Evolutionary conservation across 2,797 vertebrate genomes (phyloP), one percentile per base, ranked within the genome.

Genomic region (Pantherophis vulpinus): DNA sequence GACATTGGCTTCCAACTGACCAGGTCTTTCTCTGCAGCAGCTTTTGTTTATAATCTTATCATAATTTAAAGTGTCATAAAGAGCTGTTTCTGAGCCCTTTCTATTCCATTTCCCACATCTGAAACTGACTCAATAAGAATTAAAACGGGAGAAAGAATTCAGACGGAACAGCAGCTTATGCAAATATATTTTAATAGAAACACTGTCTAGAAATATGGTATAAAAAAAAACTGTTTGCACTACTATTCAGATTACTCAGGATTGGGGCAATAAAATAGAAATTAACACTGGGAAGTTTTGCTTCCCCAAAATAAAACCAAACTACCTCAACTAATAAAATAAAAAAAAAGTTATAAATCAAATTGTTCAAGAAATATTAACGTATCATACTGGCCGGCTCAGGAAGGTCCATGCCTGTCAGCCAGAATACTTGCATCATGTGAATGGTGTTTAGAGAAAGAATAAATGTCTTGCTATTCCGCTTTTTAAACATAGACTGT

Each of bases 91-190:
- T 87, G 59, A 42, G 32, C 14, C 14, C 20, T n/a, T 11, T 47
- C 14, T 87, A 6, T 55, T 90, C 55, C 86, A 25, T 5, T 42
- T 56, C 86, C 70, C 54, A 0, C 23, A 54, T 27, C 25, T 42
- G 54, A 47, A 87, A 37, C 16, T 70, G 23, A 27, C 54, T 47
- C 16, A 12, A 8, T 74, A 79, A 83, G 88, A 92, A 93, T 42
- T 12, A 25, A 23, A 56, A 56, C 2, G 1, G 1, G 37, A 23
- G 91, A 93, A 12, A 91, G 61, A 3, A 5, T 74, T 88, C n/a
- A 51, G 90, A 74, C 25, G 54, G 89, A 95, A 91, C 59, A 63
- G 0, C n/a, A 94, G 86, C 58, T 79, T 47, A 88, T 93, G 86
- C 66, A 94, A 92, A 58, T 20, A 4, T 1, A 70, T 93, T 89